These are phyloP conservation scores for Fratercula arctica DNA, from an alignment of 2,797 vertebrate genomes.

Conservation along the genomic window DNA sequence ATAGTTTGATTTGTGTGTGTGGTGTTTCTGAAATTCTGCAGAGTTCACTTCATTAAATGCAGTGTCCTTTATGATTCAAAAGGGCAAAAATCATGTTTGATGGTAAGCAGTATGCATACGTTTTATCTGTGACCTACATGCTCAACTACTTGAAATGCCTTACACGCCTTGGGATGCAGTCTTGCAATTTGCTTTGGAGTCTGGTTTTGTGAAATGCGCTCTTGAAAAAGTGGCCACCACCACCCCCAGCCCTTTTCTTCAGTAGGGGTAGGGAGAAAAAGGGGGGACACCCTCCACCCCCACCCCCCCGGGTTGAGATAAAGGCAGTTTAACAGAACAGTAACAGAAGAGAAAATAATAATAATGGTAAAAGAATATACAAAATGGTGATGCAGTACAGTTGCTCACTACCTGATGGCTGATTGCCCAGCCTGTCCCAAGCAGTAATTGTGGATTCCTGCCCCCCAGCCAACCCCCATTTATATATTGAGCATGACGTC, in stretches of 20 bases:
- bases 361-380: neutral
- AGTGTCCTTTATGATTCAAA: neutral
- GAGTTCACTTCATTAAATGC: neutral
- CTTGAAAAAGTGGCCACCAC: neutral
- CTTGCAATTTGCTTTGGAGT: neutral
- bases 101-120: neutral
- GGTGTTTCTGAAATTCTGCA: neutral
- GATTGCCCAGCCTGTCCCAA: neutral
- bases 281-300: neutral
- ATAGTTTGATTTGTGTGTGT: neutral
- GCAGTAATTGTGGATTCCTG: neutral
- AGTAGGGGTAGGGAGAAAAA: neutral
- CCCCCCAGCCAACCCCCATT: neutral
- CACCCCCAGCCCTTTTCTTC: too few species aligned
- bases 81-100: neutral
- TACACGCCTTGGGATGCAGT: neutral
- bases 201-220: neutral
- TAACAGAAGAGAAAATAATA: neutral
- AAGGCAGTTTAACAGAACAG: neutral
- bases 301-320: neutral
- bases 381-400: neutral
- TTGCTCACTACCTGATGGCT: neutral
- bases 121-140: neutral
- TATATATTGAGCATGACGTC: neutral
- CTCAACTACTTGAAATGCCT: neutral